phyloP scores from a whole-genome alignment of 2,113 vertebrate species.

The Murina feae region DNA sequence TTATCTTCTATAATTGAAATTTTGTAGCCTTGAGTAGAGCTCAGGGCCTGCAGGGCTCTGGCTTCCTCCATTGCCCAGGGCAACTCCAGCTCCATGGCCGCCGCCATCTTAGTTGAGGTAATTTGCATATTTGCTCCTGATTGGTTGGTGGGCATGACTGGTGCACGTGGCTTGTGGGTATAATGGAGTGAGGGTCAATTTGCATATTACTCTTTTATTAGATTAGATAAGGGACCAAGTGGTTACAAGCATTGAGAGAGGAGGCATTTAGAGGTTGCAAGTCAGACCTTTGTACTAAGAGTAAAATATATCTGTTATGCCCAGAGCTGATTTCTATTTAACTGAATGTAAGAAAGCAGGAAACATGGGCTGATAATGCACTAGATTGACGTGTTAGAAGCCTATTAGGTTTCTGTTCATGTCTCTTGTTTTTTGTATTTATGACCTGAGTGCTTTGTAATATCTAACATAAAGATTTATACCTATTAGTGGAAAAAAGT shows the following conservation, averaged over 20 bases:
- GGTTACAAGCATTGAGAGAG: slow-evolving; percentile 21
- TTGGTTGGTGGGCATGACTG: too few relatives aligned
- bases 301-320: slow-evolving; percentile 15
- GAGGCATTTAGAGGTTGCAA: slow-evolving; percentile 38
- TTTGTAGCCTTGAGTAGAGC: too few relatives aligned
- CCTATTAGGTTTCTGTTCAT: slow-evolving; percentile 1
- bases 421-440: slow-evolving; percentile 49
- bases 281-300: slow-evolving; percentile 21
- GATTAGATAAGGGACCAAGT: slow-evolving; percentile 12
- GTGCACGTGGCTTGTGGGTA: too few relatives aligned
- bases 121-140: too few relatives aligned
- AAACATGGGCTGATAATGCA: not conserved
- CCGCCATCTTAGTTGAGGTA: too few relatives aligned
- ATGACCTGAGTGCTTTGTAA: slow-evolving; percentile 36
- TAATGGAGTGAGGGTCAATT: too few relatives aligned
- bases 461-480: slow-evolving; percentile 31
- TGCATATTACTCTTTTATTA: too few relatives aligned
- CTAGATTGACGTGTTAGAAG: not conserved
- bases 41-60: too few relatives aligned
- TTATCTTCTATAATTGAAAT: too few relatives aligned
- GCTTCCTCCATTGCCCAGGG: too few relatives aligned
- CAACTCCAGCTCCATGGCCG: too few relatives aligned
- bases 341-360: slow-evolving; percentile 26
- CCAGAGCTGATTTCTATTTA: slow-evolving; percentile 35
- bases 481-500: slow-evolving; percentile 16